A percentile compares a stretch with the other conserved stretches of the same genome.
Conservation (phyloP, 2,113 vertebrate genomes). For the Trogon melanurus region DNA sequence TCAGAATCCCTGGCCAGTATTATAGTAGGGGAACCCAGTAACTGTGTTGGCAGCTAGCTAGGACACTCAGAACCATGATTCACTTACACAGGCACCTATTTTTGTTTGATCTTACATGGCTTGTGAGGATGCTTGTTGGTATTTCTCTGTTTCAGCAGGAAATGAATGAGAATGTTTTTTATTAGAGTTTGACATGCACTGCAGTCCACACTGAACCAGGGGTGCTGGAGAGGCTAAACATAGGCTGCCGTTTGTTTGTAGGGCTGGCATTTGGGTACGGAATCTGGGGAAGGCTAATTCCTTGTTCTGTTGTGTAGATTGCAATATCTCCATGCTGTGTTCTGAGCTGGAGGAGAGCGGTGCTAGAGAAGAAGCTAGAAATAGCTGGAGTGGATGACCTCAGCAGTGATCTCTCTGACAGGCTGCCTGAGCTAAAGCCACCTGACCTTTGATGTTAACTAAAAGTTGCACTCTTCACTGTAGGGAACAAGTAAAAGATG, state of each 20-base stretch:
- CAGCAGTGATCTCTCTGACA: constrained; percentile 60
- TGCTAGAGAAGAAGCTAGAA: constrained; percentile 54
- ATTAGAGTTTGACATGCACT: not conserved
- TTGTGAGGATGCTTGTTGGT: not conserved
- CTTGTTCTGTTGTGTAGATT: not conserved
- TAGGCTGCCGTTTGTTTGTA: not conserved
- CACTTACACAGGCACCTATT: not conserved
- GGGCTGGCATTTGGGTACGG: not conserved
- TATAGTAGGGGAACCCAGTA: not conserved
- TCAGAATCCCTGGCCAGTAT: not conserved
- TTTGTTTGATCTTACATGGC: not conserved
- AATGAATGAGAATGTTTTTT: not conserved
- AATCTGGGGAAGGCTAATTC: not conserved
- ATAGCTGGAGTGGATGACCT: constrained; percentile 60
- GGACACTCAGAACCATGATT: not conserved
- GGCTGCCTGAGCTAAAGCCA: constrained; percentile 77
- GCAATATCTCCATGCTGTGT: not conserved
- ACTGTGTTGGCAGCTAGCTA: not conserved
- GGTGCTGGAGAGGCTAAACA: not conserved
- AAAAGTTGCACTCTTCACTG: not conserved
- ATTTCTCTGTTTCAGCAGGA: not conserved
- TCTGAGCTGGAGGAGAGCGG: constrained; percentile 55
- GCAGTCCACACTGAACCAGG: not conserved
- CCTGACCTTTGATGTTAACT: constrained; percentile 73
- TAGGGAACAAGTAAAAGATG: not conserved